phyloP scores from a whole-genome alignment of 1,140 invertebrate genomes.

The Carcinoscorpius rotundicauda region DNA sequence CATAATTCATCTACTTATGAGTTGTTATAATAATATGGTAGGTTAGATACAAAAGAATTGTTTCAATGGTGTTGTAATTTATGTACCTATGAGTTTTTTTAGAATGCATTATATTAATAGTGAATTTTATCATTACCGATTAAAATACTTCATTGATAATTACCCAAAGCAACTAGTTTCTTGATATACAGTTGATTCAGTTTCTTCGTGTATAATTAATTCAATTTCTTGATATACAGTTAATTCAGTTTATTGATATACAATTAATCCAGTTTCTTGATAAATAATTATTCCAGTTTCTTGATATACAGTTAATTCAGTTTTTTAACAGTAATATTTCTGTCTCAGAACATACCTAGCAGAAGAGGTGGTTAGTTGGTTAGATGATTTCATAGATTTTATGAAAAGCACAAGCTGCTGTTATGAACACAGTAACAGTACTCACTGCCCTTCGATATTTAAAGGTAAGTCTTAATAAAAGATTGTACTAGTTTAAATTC shows the following conservation, averaged over 20 bases:
- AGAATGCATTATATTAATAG: too few species aligned
- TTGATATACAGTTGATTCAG: background rate
- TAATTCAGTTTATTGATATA: background rate
- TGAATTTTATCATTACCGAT: too few species aligned
- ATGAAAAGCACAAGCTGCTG: conserved; percentile 21
- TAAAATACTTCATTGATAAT: too few species aligned
- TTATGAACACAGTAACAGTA: conserved; percentile 12
- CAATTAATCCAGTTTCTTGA: background rate
- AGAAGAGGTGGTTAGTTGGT: conserved; percentile 64
- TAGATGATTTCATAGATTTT: conserved; percentile 84
- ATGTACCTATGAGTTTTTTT: too few species aligned
- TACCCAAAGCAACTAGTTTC: background rate
- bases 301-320: background rate
- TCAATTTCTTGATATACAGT: background rate
- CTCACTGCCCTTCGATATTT: conserved; percentile 19
- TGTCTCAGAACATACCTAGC: conserved; percentile 58
- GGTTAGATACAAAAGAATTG: too few species aligned
- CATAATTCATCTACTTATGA: too few species aligned
- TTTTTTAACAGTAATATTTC: too few species aligned
- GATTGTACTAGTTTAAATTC: too few species aligned
- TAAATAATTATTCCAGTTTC: background rate
- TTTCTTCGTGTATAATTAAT: background rate
- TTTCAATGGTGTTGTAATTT: too few species aligned
- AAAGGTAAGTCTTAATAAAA: too few species aligned
- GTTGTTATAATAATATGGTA: too few species aligned